Percentiles rank a stretch among this genome's conserved stretches.
Conservation (phyloP, 2,113 vertebrate species). For the Ploceus nigricollis region DNA sequence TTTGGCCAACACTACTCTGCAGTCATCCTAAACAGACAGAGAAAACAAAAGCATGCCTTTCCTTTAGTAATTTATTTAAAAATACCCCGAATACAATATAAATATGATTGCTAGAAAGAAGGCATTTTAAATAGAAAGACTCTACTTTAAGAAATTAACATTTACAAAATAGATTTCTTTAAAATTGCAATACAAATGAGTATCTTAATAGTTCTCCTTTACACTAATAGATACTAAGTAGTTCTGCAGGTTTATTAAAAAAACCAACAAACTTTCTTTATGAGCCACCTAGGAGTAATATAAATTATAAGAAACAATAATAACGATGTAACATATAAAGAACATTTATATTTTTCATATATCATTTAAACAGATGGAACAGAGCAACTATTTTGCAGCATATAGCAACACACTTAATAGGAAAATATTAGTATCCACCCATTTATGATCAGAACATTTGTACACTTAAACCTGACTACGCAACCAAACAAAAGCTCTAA, state of each 20-base stretch:
- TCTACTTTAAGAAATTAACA: background rate
- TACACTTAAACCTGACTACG: background rate
- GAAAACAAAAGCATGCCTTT: background rate
- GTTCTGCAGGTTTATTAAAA: background rate
- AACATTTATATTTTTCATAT: background rate
- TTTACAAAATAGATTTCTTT: background rate
- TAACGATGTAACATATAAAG: background rate
- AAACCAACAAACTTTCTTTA: background rate
- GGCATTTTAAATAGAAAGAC: background rate
- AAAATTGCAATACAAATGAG: background rate
- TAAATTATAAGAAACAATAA: background rate
- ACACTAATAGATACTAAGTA: background rate
- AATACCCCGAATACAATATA: background rate
- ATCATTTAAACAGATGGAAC: background rate
- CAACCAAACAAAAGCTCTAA: background rate
- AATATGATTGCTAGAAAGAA: background rate
- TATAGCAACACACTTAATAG: background rate
- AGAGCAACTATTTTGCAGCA: background rate
- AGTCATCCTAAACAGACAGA: slow-evolving; percentile 84
- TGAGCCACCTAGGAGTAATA: background rate
- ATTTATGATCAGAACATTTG: background rate
- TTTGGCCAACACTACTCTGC: slow-evolving; percentile 93
- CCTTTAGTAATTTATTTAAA: background rate
- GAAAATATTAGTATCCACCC: background rate
- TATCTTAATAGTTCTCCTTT: background rate